Evolutionary conservation across 1,140 invertebrate genomes (phyloP).

Genomic region (Paracyclopina nana): DNA sequence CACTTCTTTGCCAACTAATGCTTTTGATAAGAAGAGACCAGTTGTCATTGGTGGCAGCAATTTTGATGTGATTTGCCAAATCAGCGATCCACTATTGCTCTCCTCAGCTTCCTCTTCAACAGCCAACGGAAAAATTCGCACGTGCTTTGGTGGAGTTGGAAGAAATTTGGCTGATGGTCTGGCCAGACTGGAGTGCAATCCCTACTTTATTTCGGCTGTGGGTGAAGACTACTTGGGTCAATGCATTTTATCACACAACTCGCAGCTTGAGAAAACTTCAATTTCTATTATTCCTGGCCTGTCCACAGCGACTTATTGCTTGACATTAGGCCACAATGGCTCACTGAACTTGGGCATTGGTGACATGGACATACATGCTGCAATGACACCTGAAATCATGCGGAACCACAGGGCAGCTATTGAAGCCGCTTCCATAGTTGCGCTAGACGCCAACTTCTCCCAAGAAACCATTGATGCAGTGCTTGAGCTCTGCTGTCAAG

Average conservation of each 20-base stretch:
- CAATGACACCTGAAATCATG: conserved; percentile 39
- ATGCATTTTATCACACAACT: conserved; percentile 27
- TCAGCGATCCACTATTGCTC: conserved; percentile 37
- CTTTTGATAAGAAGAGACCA: conserved; percentile 28
- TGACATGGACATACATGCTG: conserved; percentile 57
- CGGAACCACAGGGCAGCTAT: conserved; percentile 32
- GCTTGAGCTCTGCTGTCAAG: conserved; percentile 35
- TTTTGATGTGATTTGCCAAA: conserved; percentile 46
- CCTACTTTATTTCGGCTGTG: conserved; percentile 54
- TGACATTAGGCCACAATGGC: conserved; percentile 45
- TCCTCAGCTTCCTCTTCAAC: conserved; percentile 46
- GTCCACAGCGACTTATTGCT: conserved; percentile 48
- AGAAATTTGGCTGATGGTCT: conserved; percentile 74
- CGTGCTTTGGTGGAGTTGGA: conserved; percentile 60
- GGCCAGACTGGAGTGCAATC: conserved; percentile 40
- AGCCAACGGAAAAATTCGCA: conserved; percentile 39
- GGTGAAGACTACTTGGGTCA: conserved; percentile 41
- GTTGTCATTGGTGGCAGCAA: conserved; percentile 63
- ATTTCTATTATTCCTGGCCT: conserved; percentile 26
- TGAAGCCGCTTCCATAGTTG: conserved; percentile 40
- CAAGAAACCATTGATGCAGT: conserved; percentile 39
- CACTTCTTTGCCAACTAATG: background rate
- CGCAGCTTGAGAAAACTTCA: conserved; percentile 28
- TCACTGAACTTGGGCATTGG: conserved; percentile 57
- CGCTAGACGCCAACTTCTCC: conserved; percentile 61